A percentile compares a stretch with the other conserved stretches of the same genome.
These are phyloP conservation scores for Mastomys coucha DNA, from an alignment of 2,113 vertebrate species.

Conservation along the genomic window DNA sequence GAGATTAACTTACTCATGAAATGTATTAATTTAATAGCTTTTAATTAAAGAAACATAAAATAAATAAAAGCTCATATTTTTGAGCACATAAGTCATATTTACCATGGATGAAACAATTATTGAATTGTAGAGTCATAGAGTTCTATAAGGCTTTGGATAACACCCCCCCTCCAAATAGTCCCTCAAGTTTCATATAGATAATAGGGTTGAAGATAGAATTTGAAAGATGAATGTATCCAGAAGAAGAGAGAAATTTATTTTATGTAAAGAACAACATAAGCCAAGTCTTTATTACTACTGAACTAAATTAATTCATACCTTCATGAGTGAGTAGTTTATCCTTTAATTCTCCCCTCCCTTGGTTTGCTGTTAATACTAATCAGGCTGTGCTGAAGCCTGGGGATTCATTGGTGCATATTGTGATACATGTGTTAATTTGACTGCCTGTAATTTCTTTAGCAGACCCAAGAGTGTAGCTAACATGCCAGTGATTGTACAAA, in stretches of 20 bases:
- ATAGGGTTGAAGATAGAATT: neutral
- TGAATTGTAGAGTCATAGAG: neutral
- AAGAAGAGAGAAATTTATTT: neutral
- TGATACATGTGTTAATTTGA: constrained; percentile 61
- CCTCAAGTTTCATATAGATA: neutral
- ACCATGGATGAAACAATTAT: neutral
- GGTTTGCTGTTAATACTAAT: constrained; percentile 31
- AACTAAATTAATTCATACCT: constrained; percentile 11
- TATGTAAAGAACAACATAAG: constrained; percentile 17
- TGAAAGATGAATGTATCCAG: neutral
- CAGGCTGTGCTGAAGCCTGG: constrained; percentile 21
- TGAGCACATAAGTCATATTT: constrained; percentile 27
- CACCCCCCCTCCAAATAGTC: neutral
- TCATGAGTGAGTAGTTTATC: constrained; percentile 53
- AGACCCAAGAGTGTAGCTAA: constrained; percentile 46
- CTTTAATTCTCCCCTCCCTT: constrained; percentile 21
- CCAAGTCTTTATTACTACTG: constrained; percentile 13
- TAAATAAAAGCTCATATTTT: neutral
- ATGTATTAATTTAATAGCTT: neutral
- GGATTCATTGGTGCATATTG: constrained; percentile 26
- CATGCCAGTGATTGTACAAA: constrained; percentile 15
- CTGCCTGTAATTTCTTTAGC: constrained; percentile 40
- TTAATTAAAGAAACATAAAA: constrained; percentile 1
- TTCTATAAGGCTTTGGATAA: neutral
- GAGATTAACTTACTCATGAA: constrained; percentile 34